Percentiles rank a stretch among this genome's conserved stretches.
Conservation (phyloP, 2,888 invertebrate genomes). For the Vannuccia rotundouncinata region DNA sequence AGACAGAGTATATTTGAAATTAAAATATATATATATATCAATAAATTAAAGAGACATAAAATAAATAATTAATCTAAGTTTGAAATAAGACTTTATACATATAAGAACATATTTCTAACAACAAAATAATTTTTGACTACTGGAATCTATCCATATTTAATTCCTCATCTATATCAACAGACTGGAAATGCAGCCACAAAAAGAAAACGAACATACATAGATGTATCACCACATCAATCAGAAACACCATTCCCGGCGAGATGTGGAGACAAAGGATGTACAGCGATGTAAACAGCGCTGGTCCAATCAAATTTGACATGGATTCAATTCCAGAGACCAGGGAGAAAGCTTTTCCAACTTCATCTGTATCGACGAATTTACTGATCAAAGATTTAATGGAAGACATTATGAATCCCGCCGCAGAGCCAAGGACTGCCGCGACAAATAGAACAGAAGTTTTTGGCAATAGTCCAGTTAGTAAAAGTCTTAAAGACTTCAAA, state of each 20-base stretch:
- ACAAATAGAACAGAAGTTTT: conserved; percentile 49
- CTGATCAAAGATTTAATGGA: conserved; percentile 51
- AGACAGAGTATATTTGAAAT: too few relatives aligned
- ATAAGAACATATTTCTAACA: too few relatives aligned
- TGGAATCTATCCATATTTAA: too few relatives aligned
- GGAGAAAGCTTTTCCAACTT: conserved; percentile 52
- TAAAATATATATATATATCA: too few relatives aligned
- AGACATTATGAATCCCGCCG: conserved; percentile 41
- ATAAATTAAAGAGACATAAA: too few relatives aligned
- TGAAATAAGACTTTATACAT: too few relatives aligned
- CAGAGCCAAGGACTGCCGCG: conserved; percentile 49
- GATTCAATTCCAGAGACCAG: conserved; percentile 52
- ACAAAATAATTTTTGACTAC: too few relatives aligned
- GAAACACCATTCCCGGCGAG: conserved; percentile 50
- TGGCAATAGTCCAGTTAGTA: conserved; percentile 45
- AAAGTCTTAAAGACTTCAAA: conserved; percentile 48
- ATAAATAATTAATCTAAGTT: too few relatives aligned
- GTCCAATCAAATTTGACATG: conserved; percentile 48
- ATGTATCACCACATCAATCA: conserved; percentile 46
- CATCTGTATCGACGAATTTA: conserved; percentile 50
- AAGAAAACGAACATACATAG: conserved; percentile 71
- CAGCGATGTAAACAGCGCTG: conserved; percentile 48
- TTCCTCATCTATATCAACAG: too few relatives aligned
- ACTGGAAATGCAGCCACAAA: conserved; percentile 54
- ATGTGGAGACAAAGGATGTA: conserved; percentile 49